Base-by-base conservation (phyloP, 1,140 invertebrate species). In the Drosophila serrata region DNA sequence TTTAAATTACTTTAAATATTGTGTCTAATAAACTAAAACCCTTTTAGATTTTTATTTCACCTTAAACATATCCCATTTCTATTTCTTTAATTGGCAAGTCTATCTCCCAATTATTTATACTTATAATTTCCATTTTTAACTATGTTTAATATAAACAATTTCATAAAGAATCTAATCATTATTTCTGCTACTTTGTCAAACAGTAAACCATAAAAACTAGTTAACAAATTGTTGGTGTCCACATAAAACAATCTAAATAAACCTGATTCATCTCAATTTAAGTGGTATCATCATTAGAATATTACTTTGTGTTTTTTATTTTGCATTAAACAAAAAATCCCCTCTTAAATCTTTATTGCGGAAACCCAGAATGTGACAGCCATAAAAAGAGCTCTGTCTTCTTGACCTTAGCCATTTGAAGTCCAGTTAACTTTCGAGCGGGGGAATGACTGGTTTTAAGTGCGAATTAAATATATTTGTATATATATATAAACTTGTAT, bases 391-490 rank as follows among this genome's bases (percentile, higher is more conserved):
- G 17, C 13, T 27, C 27, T 42, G 27, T 42, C 61, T 17, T 19
- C 29, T 29, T 61, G 56, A 65, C 57, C 62, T 65, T 62, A 65
- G 62, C 62, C 57, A 65, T 65, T 65, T 65, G 22, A 35, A 33
- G 22, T 12, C n/a, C 57, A 62, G 62, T 45, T 33, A 42, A 45
- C 37, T 65, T 45, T 62, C 62, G 11, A 31, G n/a, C 15, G 48
- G 22, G 22, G 22, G 40, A 62, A 29, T 62, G 39, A 65, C 57
- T 65, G 62, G 62, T 65, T 65, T 62, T 3, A 62, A 60, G 62
- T 65, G 62, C 22, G 62, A 65, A 65, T 62, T 65, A 64, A 53
- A 49, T 49, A 49, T 49, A 17, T 49, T 17, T 15, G 6, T 46
- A 33, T 53, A 55, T 49, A 37, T 35, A 69, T 37, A 37, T 53